Base-by-base conservation (phyloP, 1,140 invertebrate genomes). In the Aphelenchoides fujianensis region DNA sequence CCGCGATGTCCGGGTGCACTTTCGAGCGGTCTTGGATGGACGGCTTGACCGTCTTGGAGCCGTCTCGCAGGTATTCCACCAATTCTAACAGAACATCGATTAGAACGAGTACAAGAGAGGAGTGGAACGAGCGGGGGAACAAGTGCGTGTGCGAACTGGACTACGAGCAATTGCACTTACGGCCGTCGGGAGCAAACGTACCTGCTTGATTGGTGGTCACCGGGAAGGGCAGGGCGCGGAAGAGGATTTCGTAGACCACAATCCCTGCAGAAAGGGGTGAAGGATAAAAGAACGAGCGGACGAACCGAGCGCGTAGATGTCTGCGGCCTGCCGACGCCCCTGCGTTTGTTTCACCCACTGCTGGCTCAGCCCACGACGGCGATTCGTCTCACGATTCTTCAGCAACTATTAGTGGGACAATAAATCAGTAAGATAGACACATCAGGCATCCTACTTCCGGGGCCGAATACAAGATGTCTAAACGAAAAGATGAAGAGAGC, bases 231-330 rank as follows among this genome's bases (percentile, higher is more conserved):
- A 82, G 70, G 7, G 69, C 54, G 27, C 82, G 62, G 72, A 84
- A 83, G 9, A 83, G 61, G 52, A 83, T 83, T 66, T 83, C 81
- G 66, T 83, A 84, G 79, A 82, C 81, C n/a, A 83, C 77, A 69
- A 83, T 84, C 41, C 77, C 76, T 59, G 55, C 5, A 59, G 7
- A 12, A 48, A 48, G 23, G n/a, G n/a, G n/a, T n/a, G n/a, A n/a
- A n/a, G n/a, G n/a, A n/a, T n/a, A n/a, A n/a, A n/a, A n/a, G n/a
- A 12, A 12, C 23, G 5, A 27, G 5, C 19, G 19, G 32, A 59
- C 7, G 23, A 36, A 34, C 75, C 76, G 55, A 83, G 82, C 2
- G 82, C 69, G 67, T 83, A 83, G 57, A 83, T 82, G 63, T 82
- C 81, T 16, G 79, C 76, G 23, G 75, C 57, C 70, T 81, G 79